A percentile compares a stretch with the other conserved stretches of the same genome.
These are phyloP conservation scores for Alitta virens DNA, from an alignment of 2,888 invertebrate species.

Conservation along the genomic window DNA sequence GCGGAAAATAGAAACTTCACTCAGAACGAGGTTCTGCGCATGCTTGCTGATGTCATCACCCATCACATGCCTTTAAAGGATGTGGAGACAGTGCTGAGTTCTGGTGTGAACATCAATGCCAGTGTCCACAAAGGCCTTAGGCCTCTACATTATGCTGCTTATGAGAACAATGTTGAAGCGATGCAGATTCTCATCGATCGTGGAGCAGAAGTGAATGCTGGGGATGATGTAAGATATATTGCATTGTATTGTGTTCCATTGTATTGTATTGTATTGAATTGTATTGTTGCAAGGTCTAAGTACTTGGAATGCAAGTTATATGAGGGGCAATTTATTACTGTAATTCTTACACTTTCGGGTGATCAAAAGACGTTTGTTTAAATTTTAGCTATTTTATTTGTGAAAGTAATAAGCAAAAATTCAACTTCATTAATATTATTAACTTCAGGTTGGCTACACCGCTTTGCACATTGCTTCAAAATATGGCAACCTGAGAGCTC, in stretches of 20 bases:
- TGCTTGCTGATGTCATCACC: slow-evolving; percentile 86
- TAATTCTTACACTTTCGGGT: no score
- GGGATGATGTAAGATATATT: slow-evolving; percentile 67
- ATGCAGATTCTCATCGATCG: slow-evolving; percentile 76
- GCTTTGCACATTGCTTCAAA: slow-evolving; percentile 88
- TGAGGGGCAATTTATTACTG: no score
- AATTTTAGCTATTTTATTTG: no score
- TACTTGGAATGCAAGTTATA: no score
- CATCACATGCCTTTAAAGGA: slow-evolving; percentile 84
- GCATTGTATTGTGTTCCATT: no score
- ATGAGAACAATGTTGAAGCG: slow-evolving; percentile 76
- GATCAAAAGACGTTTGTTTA: no score
- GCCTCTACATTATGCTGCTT: slow-evolving; percentile 89
- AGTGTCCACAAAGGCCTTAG: slow-evolving; percentile 82
- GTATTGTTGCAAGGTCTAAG: no score
- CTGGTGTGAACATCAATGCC: slow-evolving; percentile 69
- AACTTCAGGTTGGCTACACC: slow-evolving; percentile 68
- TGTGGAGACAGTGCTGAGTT: slow-evolving; percentile 78
- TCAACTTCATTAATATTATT: no score
- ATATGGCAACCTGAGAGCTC: slow-evolving; percentile 67
- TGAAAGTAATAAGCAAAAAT: no score
- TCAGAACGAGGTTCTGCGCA: slow-evolving; percentile 63
- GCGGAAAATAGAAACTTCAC: no score
- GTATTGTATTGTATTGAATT: slow-evolving; percentile 52
- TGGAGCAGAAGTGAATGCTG: slow-evolving; percentile 60